Percentiles rank a stretch among this genome's conserved stretches.
These are phyloP conservation scores for Aphodius granarius DNA, from an alignment of 2,888 invertebrate genomes.

Conservation along the genomic window DNA sequence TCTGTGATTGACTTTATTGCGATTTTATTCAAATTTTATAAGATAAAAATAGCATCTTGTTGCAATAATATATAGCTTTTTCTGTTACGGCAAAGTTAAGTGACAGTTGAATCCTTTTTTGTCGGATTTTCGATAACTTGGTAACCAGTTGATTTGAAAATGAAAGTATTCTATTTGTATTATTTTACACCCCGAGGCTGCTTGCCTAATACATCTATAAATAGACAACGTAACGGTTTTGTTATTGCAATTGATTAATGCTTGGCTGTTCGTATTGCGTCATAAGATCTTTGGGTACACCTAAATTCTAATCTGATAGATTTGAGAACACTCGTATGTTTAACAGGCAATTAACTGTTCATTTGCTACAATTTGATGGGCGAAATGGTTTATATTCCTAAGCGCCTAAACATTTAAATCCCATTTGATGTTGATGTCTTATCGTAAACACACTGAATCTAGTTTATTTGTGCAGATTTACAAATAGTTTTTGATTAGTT, in stretches of 20 bases:
- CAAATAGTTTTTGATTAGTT: neutral
- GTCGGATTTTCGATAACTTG: too few relatives aligned
- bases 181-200: neutral
- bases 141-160: neutral
- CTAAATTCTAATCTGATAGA: neutral
- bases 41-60: neutral
- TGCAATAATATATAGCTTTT: too few relatives aligned
- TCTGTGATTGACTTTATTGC: neutral
- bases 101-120: too few relatives aligned
- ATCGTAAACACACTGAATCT: neutral
- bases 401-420: neutral
- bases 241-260: neutral
- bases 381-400: neutral
- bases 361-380: neutral
- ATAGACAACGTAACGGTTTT: neutral
- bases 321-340: neutral
- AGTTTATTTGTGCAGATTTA: neutral
- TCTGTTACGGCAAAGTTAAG: too few relatives aligned
- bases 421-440: neutral
- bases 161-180: neutral
- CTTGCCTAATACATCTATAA: neutral
- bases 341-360: neutral
- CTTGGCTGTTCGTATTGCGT: neutral
- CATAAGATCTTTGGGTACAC: neutral
- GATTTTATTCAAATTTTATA: neutral